These are phyloP conservation scores for Anorthoa munda DNA, from an alignment of 2,888 invertebrate genomes.

Conservation along the genomic window DNA sequence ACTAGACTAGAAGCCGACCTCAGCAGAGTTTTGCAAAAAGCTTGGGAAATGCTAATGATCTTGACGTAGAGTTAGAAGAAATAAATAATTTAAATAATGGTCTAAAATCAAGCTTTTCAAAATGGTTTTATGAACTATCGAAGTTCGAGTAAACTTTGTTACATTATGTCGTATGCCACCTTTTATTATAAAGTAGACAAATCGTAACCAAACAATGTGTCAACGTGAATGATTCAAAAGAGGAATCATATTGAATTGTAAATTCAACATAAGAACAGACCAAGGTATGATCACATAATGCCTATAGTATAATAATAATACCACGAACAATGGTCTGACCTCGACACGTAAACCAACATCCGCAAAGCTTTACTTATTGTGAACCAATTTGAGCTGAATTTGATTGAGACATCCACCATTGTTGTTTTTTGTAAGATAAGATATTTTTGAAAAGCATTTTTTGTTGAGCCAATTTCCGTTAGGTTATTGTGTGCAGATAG, in stretches of 20 bases:
- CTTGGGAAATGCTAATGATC: too few relatives aligned
- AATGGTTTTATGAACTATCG: background rate
- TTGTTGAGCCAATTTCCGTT: slow-evolving; percentile 19
- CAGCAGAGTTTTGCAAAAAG: too few relatives aligned
- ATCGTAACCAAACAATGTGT: slow-evolving; percentile 1
- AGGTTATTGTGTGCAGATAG: slow-evolving; percentile 17
- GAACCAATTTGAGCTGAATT: slow-evolving; percentile 55
- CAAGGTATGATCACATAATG: slow-evolving; percentile 53
- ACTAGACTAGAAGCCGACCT: too few relatives aligned
- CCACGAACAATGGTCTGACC: slow-evolving; percentile 65
- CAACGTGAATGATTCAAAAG: slow-evolving; percentile 49
- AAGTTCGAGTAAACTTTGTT: background rate
- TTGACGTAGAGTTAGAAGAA: too few relatives aligned
- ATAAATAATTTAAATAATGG: too few relatives aligned
- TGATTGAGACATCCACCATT: slow-evolving; percentile 59
- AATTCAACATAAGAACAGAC: slow-evolving; percentile 36
- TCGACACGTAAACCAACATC: slow-evolving; percentile 72
- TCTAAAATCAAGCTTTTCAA: background rate
- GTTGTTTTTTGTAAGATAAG: slow-evolving; percentile 49
- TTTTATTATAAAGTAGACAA: slow-evolving; percentile 10
- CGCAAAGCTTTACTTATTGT: slow-evolving; percentile 65
- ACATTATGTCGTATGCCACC: background rate
- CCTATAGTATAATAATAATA: slow-evolving; percentile 42
- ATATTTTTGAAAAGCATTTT: slow-evolving; percentile 37
- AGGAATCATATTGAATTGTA: slow-evolving; percentile 48